Evolutionary conservation across 2,113 vertebrate species (phyloP), one percentile per base, ranked within the genome.

Genomic region (Petromus typicus): DNA sequence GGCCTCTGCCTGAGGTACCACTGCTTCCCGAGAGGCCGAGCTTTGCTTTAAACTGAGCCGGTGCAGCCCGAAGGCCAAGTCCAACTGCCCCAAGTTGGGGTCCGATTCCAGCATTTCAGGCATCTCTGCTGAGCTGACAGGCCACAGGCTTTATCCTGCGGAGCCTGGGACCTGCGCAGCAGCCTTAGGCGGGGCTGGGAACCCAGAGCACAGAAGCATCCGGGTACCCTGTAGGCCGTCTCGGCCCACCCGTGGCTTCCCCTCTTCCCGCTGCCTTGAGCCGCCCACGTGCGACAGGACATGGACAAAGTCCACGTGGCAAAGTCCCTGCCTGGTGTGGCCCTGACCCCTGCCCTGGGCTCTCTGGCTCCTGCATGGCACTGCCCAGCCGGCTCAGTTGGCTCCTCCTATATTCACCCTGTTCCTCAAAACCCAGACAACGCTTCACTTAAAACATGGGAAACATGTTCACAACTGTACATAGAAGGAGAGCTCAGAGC

Each of bases 201-300:
- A 56, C 45, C 57, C 76, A 56, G 59, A 83, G 57, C 83, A 93
- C 90, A 64, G 59, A 64, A 79, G n/a, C 12, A 17, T 20, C 66
- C 61, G 92, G 94, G 90, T 75, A 10, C 9, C 25, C 13, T 30
- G 56, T 66, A 66, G 75, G 51, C 20, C 40, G 61, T 12, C 54
- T 84, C 3, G 0, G 82, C 79, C 67, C 66, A 12, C 59, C 89
- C 94, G 61, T 90, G 48, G 86, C 4, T 54, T 86, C 45, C 34
- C 88, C 75, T 64, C 61, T 90, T 79, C 76, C 76, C 90, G 34
- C 78, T 79, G 81, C 34, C 78, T 73, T 61, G 57, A 87, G 59
- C 56, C 56, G n/a, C 71, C 92, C n/a, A 71, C 63, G 22, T 84
- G 66, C 67, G 64, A 13, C 45, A 51, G 88, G 76, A 73, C 71